Evolutionary conservation across 2,888 invertebrate species (phyloP).

Genomic region (Bimastos eiseni): DNA sequence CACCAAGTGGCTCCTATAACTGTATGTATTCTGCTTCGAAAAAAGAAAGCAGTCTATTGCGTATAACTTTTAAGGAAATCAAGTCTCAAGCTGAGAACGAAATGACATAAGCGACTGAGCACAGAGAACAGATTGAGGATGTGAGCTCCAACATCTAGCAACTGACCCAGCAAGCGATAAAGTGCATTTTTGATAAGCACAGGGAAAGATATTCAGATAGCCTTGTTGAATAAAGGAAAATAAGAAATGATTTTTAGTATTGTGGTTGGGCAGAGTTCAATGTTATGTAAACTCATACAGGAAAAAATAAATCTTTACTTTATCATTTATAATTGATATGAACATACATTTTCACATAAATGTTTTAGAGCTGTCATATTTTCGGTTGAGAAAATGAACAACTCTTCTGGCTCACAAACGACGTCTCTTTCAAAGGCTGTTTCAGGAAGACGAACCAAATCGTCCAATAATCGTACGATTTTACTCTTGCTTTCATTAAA

Average conservation of each 20-base stretch:
- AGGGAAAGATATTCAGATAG: too few species aligned
- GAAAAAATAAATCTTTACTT: background rate
- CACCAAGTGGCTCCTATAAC: background rate
- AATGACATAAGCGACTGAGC: too few species aligned
- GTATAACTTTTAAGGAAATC: too few species aligned
- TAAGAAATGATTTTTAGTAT: too few species aligned
- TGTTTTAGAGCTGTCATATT: background rate
- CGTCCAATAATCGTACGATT: background rate
- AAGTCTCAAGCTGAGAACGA: too few species aligned
- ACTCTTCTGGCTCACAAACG: background rate
- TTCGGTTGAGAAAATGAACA: slow-evolving; percentile 21
- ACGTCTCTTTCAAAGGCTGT: background rate
- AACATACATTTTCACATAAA: background rate
- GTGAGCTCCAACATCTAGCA: too few species aligned
- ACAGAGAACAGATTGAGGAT: too few species aligned
- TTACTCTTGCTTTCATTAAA: background rate
- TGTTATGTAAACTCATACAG: background rate
- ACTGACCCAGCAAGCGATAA: too few species aligned
- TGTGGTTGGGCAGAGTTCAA: too few species aligned
- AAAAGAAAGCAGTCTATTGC: too few species aligned
- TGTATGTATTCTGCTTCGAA: background rate
- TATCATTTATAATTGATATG: background rate
- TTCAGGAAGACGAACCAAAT: background rate
- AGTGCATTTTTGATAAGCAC: too few species aligned
- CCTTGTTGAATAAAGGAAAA: too few species aligned